These are phyloP conservation scores for Dascillus cervinus DNA, from an alignment of 2,888 invertebrate genomes.

Conservation along the genomic window DNA sequence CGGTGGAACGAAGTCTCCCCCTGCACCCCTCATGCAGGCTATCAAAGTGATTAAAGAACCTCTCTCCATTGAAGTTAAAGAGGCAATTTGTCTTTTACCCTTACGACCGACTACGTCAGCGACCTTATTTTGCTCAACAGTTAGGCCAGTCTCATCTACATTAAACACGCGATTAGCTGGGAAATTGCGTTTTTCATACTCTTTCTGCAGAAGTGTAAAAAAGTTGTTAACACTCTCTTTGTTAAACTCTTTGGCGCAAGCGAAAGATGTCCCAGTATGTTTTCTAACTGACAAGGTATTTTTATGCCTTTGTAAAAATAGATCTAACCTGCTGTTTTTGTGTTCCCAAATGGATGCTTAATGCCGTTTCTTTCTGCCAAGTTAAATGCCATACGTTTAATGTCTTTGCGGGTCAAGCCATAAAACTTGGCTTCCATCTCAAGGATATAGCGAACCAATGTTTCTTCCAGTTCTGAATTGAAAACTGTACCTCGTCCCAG, in stretches of 20 bases:
- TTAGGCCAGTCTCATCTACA: slow-evolving; percentile 34
- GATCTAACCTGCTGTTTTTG: slow-evolving; percentile 1
- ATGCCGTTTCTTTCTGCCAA: no score
- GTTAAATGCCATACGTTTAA: no score
- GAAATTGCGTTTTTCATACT: no score
- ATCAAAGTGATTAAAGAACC: slow-evolving; percentile 2
- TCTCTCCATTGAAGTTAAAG: not conserved
- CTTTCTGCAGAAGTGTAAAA: no score
- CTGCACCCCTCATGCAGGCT: not conserved
- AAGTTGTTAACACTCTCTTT: no score
- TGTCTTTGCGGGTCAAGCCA: no score
- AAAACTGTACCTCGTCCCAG: slow-evolving; percentile 1
- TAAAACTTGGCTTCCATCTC: no score
- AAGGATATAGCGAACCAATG: slow-evolving; percentile 1
- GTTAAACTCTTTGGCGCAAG: no score
- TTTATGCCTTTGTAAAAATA: slow-evolving; percentile 1
- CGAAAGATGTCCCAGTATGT: no score
- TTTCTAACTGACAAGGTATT: not conserved
- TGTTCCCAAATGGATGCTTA: no score
- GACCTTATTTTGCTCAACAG: slow-evolving; percentile 11
- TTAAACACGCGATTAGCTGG: slow-evolving; percentile 23
- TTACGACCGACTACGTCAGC: slow-evolving; percentile 1
- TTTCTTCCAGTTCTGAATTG: slow-evolving; percentile 1
- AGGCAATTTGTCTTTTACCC: no score
- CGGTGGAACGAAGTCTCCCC: slow-evolving; percentile 2